Evolutionary conservation across 1,140 invertebrate species (phyloP), one percentile per base, ranked within the genome.

Genomic region (Micrasema minimum): DNA sequence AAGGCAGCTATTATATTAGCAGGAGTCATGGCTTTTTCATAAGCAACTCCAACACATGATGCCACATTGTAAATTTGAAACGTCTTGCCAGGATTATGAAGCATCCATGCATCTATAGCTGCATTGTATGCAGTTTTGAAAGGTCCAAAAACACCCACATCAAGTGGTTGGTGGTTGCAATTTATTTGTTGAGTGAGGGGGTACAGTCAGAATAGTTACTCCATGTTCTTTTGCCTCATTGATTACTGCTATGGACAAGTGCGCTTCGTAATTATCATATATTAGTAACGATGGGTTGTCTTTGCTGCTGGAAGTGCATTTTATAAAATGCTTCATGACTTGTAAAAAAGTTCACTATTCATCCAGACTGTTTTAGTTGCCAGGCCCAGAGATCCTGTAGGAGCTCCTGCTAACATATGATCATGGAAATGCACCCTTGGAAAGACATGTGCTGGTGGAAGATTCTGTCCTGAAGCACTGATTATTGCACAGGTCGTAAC

Each of bases 271-370:
- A 20, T 59, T 59, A 20, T 38, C 31, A 38, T 10, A 41, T 11
- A 38, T 20, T 11, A 59, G 1, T 18, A 59, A 14, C 1, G n/a
- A 18, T 0, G 35, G 53, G 18, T 59, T 6, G 0, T 59, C 14
- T 9, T 14, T 16, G 1, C 3, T 6, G 16, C 35, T 59, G n/a
- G 4, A 1, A 18, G 35, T 18, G 12, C 18, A 16, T 9, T 59
- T 59, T 2, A 53, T 53, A 7, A 53, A 53, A 53, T 53, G 50
- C 2, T 35, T 31, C 12, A 35, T 14, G 1, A 11, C 31, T 2
- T 59, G n/a, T 2, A 59, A n/a, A 59, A 59, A 59, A 59, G 31
- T 0, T 59, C 35, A 11, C 53, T 59, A 20, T 38, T 59, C 53
- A 59, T 59, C 53, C 53, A 59, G 12, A 26, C 26, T 10, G 53